Evolutionary conservation across 23 tunicate species (phyloP), one percentile per base, ranked within the genome.

Genomic region (Diplosoma virens): DNA sequence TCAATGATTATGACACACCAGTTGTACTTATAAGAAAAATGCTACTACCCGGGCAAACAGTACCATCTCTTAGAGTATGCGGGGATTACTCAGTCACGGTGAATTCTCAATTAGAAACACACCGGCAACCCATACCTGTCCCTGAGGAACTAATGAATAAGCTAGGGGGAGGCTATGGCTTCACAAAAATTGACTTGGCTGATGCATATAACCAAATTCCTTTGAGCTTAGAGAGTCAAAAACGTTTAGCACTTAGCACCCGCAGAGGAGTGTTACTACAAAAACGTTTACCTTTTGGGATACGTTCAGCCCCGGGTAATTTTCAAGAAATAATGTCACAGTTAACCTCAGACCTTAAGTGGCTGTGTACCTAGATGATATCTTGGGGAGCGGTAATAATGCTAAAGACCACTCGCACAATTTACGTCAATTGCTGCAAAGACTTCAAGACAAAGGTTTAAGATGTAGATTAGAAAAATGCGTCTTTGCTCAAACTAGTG

Each of bases 71-170:
- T 14, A 53, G 66, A 23, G 79, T 74, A 2, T 74, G 79, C 31
- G 79, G 79, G 37, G 79, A 74, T 26, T 74, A 74, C 37, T 74
- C 79, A 6, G 79, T 74, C 64, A 48, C 81, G 11, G 81, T 77
- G 1, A 59, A 77, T 30, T 21, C 81, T 21, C 81, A 58, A 33
- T 66, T 74, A 0, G 71, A 77, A 2, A 77, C 55, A 1, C 81
- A 77, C 56, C 24, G 81, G 1, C 81, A 77, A 2, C 81, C 81
- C 11, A 32, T 77, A 33, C 71, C 81, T 0, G 2, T 77, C 32
- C 81, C 81, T 50, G 70, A 58, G 18, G 81, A 77, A 24, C 55
- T 77, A 36, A 77, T 77, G 81, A 55, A 58, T 1, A 77, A 58
- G 24, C 33, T 58, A 37, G 74, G 74, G 21, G 81, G 81, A 59